These are phyloP conservation scores for Jordanella pulchra DNA, from an alignment of 2,797 vertebrate genomes.

Conservation along the genomic window DNA sequence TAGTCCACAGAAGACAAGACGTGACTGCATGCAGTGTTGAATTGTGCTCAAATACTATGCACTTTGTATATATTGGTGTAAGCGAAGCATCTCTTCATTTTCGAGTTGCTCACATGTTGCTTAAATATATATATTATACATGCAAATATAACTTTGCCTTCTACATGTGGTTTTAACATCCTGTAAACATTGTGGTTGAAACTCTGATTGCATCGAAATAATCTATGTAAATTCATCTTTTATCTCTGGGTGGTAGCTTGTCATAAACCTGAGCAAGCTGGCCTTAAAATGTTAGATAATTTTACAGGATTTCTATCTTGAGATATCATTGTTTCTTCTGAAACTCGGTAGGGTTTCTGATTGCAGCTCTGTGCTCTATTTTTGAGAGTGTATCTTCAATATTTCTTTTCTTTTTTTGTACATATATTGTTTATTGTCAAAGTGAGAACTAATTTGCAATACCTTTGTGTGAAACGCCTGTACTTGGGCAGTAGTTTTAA, in stretches of 20 bases:
- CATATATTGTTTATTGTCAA: slow-evolving; percentile 55
- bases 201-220: slow-evolving; percentile 5
- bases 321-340: slow-evolving; percentile 40
- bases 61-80: slow-evolving; percentile 43
- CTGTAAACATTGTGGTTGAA: neutral
- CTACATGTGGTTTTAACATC: slow-evolving; percentile 6
- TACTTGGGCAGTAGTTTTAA: slow-evolving; percentile 48
- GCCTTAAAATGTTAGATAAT: slow-evolving; percentile 34
- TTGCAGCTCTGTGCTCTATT: slow-evolving; percentile 65
- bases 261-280: slow-evolving; percentile 18
- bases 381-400: slow-evolving; percentile 64
- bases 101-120: slow-evolving; percentile 9
- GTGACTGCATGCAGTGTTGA: slow-evolving; percentile 52
- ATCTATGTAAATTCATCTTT: slow-evolving; percentile 19
- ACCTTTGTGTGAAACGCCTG: slow-evolving; percentile 51
- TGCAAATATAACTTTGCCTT: slow-evolving; percentile 19
- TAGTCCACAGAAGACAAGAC: slow-evolving; percentile 26
- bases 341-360: slow-evolving; percentile 53
- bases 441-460: slow-evolving; percentile 46
- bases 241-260: slow-evolving; percentile 26
- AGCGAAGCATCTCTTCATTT: slow-evolving; percentile 21
- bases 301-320: slow-evolving; percentile 40
- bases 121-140: slow-evolving; percentile 28
- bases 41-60: slow-evolving; percentile 48
- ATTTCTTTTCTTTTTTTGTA: slow-evolving; percentile 50